These are phyloP conservation scores for Oligia fasciuncula DNA, from an alignment of 2,888 invertebrate genomes.

Conservation along the genomic window DNA sequence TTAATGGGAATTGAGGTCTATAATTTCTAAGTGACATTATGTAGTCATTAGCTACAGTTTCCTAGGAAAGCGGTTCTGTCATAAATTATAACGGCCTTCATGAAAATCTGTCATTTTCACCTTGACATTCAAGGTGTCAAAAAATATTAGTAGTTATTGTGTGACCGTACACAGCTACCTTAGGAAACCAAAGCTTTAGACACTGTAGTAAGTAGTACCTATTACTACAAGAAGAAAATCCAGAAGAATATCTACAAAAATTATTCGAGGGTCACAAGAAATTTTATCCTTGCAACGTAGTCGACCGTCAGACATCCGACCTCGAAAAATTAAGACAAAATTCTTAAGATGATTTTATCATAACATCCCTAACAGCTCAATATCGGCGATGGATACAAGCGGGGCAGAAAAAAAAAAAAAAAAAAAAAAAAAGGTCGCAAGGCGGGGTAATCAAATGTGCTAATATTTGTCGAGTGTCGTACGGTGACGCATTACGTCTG, in stretches of 20 bases:
- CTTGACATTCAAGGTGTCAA: neutral
- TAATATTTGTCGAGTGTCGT: conserved; percentile 77
- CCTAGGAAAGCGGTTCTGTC: neutral
- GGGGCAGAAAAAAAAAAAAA: too few relatives aligned
- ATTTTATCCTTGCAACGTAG: conserved; percentile 20
- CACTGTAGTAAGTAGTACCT: neutral
- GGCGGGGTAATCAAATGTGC: conserved; percentile 65
- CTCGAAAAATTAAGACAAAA: conserved; percentile 61
- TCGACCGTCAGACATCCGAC: conserved; percentile 23
- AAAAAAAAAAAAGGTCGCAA: too few relatives aligned
- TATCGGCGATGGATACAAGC: conserved; percentile 61
- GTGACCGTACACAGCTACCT: neutral
- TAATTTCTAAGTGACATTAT: neutral
- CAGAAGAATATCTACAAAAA: conserved; percentile 8
- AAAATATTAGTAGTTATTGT: neutral
- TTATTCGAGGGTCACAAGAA: neutral
- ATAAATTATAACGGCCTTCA: neutral
- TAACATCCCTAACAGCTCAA: conserved; percentile 56
- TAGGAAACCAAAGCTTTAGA: neutral
- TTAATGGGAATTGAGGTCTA: neutral
- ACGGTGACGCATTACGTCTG: conserved; percentile 71
- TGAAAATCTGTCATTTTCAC: neutral
- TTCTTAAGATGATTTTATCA: conserved; percentile 62
- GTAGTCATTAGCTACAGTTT: neutral
- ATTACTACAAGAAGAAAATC: neutral